These are phyloP conservation scores for Enteromius thamalakanensis DNA, from an alignment of 2,797 vertebrate species.

Conservation along the genomic window DNA sequence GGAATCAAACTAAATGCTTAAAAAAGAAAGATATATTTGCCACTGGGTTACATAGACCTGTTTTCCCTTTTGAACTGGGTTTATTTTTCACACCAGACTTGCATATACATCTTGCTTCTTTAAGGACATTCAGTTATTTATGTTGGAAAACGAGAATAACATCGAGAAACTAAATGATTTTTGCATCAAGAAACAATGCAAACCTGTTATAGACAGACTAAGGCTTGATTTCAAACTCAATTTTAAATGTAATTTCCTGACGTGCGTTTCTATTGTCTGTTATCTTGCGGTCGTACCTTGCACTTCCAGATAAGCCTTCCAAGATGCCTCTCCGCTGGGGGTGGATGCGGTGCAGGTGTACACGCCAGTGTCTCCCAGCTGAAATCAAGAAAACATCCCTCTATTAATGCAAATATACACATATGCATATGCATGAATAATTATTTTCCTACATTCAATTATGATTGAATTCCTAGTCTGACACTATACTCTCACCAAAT, in stretches of 20 bases:
- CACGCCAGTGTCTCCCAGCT: constrained; percentile 93
- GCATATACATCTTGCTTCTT: not conserved
- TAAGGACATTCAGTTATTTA: not conserved
- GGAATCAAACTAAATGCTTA: not conserved
- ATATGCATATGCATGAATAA: not conserved
- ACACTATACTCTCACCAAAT: not conserved
- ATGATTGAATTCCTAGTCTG: not conserved
- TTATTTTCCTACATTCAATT: not conserved
- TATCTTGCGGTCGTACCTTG: constrained; percentile 82
- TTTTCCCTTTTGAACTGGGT: not conserved
- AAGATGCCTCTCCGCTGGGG: constrained; percentile 93
- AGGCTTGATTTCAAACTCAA: constrained; percentile 36
- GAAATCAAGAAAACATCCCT: constrained; percentile 31
- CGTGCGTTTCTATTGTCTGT: not conserved
- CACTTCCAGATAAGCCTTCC: constrained; percentile 94
- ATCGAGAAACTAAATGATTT: not conserved
- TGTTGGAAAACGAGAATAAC: not conserved
- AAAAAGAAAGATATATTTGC: constrained; percentile 32
- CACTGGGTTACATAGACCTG: not conserved
- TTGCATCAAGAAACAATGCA: constrained; percentile 31
- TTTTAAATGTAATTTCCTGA: constrained; percentile 15
- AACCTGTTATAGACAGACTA: constrained; percentile 25
- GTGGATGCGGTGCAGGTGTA: constrained; percentile 96
- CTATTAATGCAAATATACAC: not conserved
- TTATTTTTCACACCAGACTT: not conserved